Percentiles rank a stretch among this genome's conserved stretches.
phyloP scores from a whole-genome alignment of 1,140 invertebrate species.

The Oedothorax gibbosus region DNA sequence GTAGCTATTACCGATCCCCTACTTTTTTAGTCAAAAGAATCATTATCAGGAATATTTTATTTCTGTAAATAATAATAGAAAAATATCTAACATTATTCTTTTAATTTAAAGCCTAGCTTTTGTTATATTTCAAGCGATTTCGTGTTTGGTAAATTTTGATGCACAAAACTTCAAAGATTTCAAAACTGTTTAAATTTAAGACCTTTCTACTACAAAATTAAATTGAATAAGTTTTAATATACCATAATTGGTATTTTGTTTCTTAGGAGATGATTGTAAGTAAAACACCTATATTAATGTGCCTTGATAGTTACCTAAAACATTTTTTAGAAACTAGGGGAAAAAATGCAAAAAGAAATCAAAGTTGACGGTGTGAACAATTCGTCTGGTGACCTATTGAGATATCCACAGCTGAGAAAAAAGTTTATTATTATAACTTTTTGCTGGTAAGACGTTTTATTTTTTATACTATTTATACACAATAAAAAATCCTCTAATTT shows the following conservation, averaged over 20 bases:
- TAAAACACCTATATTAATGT: neutral
- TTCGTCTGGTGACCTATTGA: conserved; percentile 33
- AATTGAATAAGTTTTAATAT: neutral
- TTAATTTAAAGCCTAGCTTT: too few species aligned
- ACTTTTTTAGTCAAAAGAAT: too few species aligned
- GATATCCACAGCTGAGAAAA: conserved; percentile 51
- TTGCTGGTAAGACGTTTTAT: conserved; percentile 41
- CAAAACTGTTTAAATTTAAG: too few species aligned
- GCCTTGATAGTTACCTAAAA: neutral
- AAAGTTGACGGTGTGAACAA: conserved; percentile 20
- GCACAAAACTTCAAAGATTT: too few species aligned
- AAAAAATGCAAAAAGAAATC: conserved; percentile 43
- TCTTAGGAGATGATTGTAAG: neutral
- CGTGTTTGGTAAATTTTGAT: too few species aligned
- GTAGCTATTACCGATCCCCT: too few species aligned
- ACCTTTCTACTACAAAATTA: neutral
- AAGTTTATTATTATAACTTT: conserved; percentile 51
- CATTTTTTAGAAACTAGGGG: conserved; percentile 39
- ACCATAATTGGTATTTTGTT: neutral
- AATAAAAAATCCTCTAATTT: too few species aligned
- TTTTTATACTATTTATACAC: too few species aligned
- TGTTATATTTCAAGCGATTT: too few species aligned
- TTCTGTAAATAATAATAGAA: too few species aligned
- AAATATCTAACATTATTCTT: too few species aligned
- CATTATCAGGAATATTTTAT: too few species aligned